These are phyloP conservation scores for Chrosomus eos DNA, from an alignment of 2,797 vertebrate species.

Conservation along the genomic window DNA sequence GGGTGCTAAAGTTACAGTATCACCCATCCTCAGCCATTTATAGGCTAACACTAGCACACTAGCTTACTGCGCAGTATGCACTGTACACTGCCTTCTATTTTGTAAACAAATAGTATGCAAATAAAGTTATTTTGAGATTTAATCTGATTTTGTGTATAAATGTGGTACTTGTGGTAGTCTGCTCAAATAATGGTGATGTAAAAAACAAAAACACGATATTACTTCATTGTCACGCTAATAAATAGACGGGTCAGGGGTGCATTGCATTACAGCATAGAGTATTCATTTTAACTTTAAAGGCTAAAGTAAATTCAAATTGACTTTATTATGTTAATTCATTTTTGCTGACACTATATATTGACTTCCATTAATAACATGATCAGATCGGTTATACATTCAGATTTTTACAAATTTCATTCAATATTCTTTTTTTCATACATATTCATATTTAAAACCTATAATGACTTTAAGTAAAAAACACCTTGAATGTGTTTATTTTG, in stretches of 20 bases:
- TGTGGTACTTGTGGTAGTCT: not conserved
- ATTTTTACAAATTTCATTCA: not conserved
- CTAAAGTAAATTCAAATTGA: not conserved
- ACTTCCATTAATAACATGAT: not conserved
- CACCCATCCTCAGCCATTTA: not conserved
- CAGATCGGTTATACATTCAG: not conserved
- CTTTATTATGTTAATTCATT: not conserved
- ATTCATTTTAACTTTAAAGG: not conserved
- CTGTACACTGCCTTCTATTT: not conserved
- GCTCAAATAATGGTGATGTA: not conserved
- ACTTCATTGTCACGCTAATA: not conserved
- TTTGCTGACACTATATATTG: not conserved
- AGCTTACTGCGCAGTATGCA: not conserved
- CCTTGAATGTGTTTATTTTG: not conserved
- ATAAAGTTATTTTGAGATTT: slow-evolving; percentile 22
- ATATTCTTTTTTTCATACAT: not conserved
- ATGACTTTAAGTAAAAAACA: not conserved
- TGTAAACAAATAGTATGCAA: slow-evolving; percentile 6
- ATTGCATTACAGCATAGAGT: not conserved
- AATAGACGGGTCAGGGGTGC: not conserved
- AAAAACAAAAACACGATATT: not conserved
- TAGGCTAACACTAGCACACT: not conserved
- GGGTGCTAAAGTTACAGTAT: not conserved
- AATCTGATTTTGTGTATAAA: not conserved
- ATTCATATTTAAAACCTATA: not conserved